Evolutionary conservation across 2,113 vertebrate genomes (phyloP), one percentile per base, ranked within the genome.

Genomic region (Pica pica): DNA sequence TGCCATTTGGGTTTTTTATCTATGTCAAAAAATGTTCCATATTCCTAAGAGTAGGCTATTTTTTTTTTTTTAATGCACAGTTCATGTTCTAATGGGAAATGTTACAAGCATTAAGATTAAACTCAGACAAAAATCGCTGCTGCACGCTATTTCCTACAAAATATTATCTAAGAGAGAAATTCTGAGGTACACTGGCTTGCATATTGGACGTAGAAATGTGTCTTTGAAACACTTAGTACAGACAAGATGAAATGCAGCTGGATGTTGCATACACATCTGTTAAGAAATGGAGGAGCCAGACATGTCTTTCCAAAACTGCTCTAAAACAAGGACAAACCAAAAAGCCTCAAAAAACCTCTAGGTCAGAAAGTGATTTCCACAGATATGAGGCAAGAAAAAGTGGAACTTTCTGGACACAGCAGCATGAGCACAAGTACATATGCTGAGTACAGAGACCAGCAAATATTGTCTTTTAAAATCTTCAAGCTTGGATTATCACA

Each of bases 1-100:
- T 75, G 16, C 2, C 44, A 13, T 9, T 27, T 50, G 1, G 3
- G 3, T 0, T 12, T 24, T 53, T 56, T 37, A 39, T 12, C 1
- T 46, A 9, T 14, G 6, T 37, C 13, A 24, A 52, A 13, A 87
- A 81, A 24, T 2, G 4, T 41, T 61, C 6, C 16, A 4, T 24
- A 44, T 74, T 60, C 44, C 22, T 13, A 88, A 49, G 15, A 2
- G 7, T 28, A 6, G 20, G 4, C 4, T 60, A 2, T 13, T 19
- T 56, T 22, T 39, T 59, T 31, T 39, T 73, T 74, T 55, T 20
- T 18, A 57, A 61, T 23, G 6, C 26, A 68, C 2, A 26, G 2
- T 53, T 83, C 11, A 17, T 42, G 5, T 18, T 46, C 8, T 64
- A 30, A 27, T 7, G 35, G 8, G 19, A 90, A 89, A 47, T 26